Percentiles rank a stretch among this genome's conserved stretches.
These are phyloP conservation scores for Petrophora chlorosata DNA, from an alignment of 2,888 invertebrate species.

Conservation along the genomic window DNA sequence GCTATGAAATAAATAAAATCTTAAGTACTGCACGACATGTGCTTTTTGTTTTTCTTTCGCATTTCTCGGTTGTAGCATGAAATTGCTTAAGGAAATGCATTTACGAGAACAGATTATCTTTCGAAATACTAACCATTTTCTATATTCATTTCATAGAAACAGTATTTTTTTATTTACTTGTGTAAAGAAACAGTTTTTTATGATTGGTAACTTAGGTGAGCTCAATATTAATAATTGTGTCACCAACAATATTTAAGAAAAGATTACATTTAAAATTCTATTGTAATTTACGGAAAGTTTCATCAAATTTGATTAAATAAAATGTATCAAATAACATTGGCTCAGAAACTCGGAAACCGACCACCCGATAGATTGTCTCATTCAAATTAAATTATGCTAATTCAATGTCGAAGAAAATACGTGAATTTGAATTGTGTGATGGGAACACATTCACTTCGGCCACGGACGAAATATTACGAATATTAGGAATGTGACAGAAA, in stretches of 20 bases:
- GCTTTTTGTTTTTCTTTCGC: slow-evolving; percentile 4
- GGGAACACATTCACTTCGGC: slow-evolving; percentile 23
- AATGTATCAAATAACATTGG: slow-evolving; percentile 18
- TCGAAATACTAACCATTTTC: neutral
- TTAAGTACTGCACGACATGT: slow-evolving; percentile 15
- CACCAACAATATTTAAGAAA: neutral
- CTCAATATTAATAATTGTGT: no score
- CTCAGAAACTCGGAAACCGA: slow-evolving; percentile 11
- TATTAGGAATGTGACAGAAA: no score
- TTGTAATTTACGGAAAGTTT: neutral
- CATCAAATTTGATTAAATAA: slow-evolving; percentile 26
- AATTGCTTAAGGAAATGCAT: neutral
- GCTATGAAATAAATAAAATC: slow-evolving; percentile 18
- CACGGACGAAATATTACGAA: no score
- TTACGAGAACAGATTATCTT: neutral
- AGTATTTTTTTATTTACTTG: no score
- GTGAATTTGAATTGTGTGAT: slow-evolving; percentile 27
- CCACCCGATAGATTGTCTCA: slow-evolving; percentile 28
- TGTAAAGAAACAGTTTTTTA: no score
- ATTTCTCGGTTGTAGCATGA: neutral
- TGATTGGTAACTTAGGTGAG: no score
- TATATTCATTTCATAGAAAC: neutral
- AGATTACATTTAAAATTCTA: slow-evolving; percentile 4
- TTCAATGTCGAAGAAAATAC: slow-evolving; percentile 22
- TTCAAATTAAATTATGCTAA: slow-evolving; percentile 33